Percentiles rank a stretch among this genome's conserved stretches.
Evolutionary conservation across 2,113 vertebrate species (phyloP).

Genomic region (Neogale vison): DNA sequence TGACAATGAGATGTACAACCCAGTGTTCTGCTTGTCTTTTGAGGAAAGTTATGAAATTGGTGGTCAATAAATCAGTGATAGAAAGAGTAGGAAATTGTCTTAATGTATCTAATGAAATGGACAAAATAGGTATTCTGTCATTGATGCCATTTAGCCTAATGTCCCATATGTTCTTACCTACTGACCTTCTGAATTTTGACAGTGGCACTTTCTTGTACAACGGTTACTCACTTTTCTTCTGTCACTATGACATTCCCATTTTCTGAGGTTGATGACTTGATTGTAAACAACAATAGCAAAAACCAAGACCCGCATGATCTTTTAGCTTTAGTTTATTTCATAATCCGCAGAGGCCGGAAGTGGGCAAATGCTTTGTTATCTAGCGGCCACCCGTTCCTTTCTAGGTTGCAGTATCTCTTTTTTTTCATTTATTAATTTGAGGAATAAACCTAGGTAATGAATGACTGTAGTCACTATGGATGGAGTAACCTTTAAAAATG

Average conservation of each 20-base stretch:
- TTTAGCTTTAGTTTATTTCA: background rate
- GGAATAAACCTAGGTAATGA: background rate
- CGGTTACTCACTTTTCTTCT: background rate
- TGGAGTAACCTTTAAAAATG: background rate
- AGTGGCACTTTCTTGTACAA: background rate
- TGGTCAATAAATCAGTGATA: background rate
- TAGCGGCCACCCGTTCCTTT: background rate
- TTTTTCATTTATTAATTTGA: background rate
- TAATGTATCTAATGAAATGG: background rate
- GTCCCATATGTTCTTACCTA: constrained; percentile 19
- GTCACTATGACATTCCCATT: background rate
- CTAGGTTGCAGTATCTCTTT: background rate
- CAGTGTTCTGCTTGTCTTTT: background rate
- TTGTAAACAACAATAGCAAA: background rate
- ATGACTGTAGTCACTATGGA: background rate
- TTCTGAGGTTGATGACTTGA: background rate
- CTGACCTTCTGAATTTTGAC: background rate
- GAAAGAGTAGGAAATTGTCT: constrained; percentile 26
- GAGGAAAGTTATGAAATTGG: background rate
- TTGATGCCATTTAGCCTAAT: constrained; percentile 21
- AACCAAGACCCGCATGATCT: background rate
- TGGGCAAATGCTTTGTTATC: background rate
- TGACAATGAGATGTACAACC: background rate
- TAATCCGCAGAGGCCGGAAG: background rate
- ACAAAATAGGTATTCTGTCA: background rate